Evolutionary conservation across 1,140 invertebrate genomes (phyloP).

Genomic region (Halesus radiatus): DNA sequence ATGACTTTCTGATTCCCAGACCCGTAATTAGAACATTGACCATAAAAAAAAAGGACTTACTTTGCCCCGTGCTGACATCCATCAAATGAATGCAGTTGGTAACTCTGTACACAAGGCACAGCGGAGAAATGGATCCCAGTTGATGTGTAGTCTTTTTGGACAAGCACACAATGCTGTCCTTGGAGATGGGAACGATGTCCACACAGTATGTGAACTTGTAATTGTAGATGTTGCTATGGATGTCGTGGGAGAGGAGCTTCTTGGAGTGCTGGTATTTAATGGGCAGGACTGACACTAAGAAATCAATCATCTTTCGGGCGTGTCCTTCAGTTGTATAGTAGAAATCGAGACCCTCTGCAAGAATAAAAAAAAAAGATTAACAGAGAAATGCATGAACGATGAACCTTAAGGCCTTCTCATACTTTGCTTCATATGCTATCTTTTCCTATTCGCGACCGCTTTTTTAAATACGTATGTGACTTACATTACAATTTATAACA

Average conservation of each 20-base stretch:
- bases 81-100: constrained; percentile 93
- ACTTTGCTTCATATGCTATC: too few species aligned
- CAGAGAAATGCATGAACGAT: background rate
- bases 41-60: constrained; percentile 71
- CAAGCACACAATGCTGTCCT: constrained; percentile 96
- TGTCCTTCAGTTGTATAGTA: constrained; percentile 91
- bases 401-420: too few species aligned
- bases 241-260: constrained; percentile 97
- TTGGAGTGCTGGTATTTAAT: constrained; percentile 91
- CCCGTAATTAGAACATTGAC: too few species aligned
- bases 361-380: constrained; percentile 22
- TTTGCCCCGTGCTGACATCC: constrained; percentile 92
- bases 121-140: constrained; percentile 91
- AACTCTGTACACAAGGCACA: constrained; percentile 92
- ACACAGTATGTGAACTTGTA: constrained; percentile 96
- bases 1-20: too few species aligned
- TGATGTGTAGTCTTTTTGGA: constrained; percentile 89
- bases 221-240: constrained; percentile 96
- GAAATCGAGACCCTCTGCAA: constrained; percentile 95
- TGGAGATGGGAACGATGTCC: constrained; percentile 97
- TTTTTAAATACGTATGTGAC: too few species aligned
- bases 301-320: constrained; percentile 97
- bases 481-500: too few species aligned
- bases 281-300: constrained; percentile 89
- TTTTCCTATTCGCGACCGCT: too few species aligned